Base-by-base conservation (phyloP, 2,797 vertebrate species). In the Apogon talboti region DNA sequence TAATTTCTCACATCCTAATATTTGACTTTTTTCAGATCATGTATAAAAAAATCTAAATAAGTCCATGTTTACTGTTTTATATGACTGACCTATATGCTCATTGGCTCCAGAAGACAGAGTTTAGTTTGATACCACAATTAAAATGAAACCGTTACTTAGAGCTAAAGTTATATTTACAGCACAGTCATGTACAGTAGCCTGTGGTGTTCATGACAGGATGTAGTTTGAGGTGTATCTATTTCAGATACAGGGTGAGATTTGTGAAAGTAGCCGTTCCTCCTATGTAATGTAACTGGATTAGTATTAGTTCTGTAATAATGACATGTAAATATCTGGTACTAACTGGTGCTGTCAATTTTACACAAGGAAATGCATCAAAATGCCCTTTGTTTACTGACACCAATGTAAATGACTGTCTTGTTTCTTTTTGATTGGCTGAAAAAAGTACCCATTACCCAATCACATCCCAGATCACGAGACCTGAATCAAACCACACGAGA, bases 1-100 rank as follows among this genome's bases (percentile, higher is more conserved):
- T 90, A 76, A 79, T 78, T 77, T 65, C 42, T 71, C 16, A 49
- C 44, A 33, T 72, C 45, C 59, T 75, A 71, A 80, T 79, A 55
- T 54, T 74, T 79, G 18, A 67, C 21, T 66, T 77, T 55, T 74
- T 37, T 61, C 56, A 60, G 16, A 46, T 24, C 64, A 52, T 55
- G 12, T 28, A 41, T 66, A 14, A 53, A 41, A 24, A 11, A 65
- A 74, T 66, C 67, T 28, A 71, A 54, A 35, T 2, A 55, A 59
- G 15, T 52, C 21, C 21, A 51, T 16, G 48, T 59, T 55, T 43
- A 55, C 11, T 40, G 33, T 56, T 49, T 52, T 38, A 42, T 33
- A 45, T 28, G 9, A 47, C 10, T 24, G 13, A 19, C 9, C n/a
- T n/a, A 7, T 11, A 0, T n/a, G 7, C 8, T 8, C 21, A 8